Evolutionary conservation across 1,140 invertebrate genomes (phyloP).

Genomic region (Lasioglossum baleicum): DNA sequence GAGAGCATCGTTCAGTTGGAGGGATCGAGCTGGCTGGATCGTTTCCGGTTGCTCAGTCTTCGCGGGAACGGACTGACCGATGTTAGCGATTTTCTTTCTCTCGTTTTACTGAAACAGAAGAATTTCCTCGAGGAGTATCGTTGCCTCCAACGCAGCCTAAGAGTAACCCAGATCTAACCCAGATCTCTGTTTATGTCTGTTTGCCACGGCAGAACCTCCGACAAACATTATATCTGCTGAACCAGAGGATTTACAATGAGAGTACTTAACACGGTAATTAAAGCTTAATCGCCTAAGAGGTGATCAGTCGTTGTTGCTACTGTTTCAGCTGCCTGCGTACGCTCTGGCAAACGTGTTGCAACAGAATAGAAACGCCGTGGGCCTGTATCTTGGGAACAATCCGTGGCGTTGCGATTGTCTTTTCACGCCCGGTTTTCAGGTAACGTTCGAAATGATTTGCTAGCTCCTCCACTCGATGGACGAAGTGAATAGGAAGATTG

Average conservation of each 20-base stretch:
- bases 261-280: slow-evolving; percentile 9
- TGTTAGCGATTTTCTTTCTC: slow-evolving; percentile 75
- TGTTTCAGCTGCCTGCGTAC: slow-evolving; percentile 86
- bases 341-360: slow-evolving; percentile 88
- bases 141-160: neutral
- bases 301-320: neutral
- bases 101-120: neutral
- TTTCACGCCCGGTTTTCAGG: slow-evolving; percentile 88
- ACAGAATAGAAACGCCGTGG: slow-evolving; percentile 85
- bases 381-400: slow-evolving; percentile 86
- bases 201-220: too few species aligned
- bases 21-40: slow-evolving; percentile 87
- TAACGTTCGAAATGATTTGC: slow-evolving; percentile 62
- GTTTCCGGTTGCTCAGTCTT: slow-evolving; percentile 87
- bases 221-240: neutral
- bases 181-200: too few species aligned
- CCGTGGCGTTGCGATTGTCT: slow-evolving; percentile 91
- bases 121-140: neutral
- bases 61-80: slow-evolving; percentile 86
- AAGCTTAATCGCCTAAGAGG: neutral
- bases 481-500: neutral
- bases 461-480: slow-evolving; percentile 31
- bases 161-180: too few species aligned
- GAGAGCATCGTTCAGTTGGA: slow-evolving; percentile 86
- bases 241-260: neutral